Base-by-base conservation (phyloP, 2,113 vertebrate species). In the Tupaia tana region DNA sequence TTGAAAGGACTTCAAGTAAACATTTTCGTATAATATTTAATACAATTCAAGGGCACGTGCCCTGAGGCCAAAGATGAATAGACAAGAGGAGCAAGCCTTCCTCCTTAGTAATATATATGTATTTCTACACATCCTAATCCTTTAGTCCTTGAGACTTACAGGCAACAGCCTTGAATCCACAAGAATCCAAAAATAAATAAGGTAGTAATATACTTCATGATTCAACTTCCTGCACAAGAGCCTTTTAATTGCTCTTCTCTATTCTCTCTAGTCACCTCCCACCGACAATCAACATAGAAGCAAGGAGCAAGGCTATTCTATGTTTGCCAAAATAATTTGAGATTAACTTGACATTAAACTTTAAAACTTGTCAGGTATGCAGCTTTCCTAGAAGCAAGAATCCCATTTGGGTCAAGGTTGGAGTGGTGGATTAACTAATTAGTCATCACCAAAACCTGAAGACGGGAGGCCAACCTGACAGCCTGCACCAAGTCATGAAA, bases 11-110 rank as follows among this genome's bases (percentile, higher is more conserved):
- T 98, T 98, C 98, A 98, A 98, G 97, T 98, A 98, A 99, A 98
- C 97, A 97, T 98, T 97, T 97, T 97, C 92, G 93, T 98, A 98
- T 96, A 98, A 98, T 98, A 98, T 98, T 98, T 98, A 98, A 98
- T 98, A 97, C 93, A 97, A 92, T 95, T 93, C 97, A 97, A 94
- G 95, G 93, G 98, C 96, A 93, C n/a, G 73, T 97, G 96, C 97
- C 98, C 97, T 96, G 95, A 96, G 97, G 98, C 96, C 93, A 97
- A 86, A 71, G 89, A 96, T 87, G 94, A 97, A 95, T 91, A 96
- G 84, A 97, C 93, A 93, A 91, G 94, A 80, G 91, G 92, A 97
- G 93, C 84, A 97, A 93, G 96, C 92, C 58, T 70, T 89, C 83
- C 96, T 79, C 64, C 77, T 92, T 95, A 97, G 66, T n/a, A 34